phyloP scores from a whole-genome alignment of 1,140 invertebrate species.

The Calycopis cecrops region DNA sequence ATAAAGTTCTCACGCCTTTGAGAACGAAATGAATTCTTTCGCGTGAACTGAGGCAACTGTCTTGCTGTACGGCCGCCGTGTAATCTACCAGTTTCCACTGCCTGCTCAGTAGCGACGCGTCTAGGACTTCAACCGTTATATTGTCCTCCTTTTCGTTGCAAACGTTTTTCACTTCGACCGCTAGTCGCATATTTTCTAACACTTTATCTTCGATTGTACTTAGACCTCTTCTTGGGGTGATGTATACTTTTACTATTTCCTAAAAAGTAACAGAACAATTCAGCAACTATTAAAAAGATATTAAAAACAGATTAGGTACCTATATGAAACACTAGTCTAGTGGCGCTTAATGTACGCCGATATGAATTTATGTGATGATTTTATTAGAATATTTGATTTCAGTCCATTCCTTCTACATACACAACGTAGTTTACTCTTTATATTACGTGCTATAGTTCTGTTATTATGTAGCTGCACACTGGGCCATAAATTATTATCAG shows the following conservation, averaged over 20 bases:
- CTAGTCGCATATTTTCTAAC: conserved; percentile 55
- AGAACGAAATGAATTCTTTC: conserved; percentile 62
- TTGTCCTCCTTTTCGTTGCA: conserved; percentile 53
- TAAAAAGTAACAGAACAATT: conserved; percentile 26
- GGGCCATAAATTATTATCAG: too few relatives aligned
- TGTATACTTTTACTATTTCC: conserved; percentile 61
- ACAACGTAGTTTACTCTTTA: too few relatives aligned
- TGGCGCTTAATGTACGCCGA: too few relatives aligned
- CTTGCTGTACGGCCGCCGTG: conserved; percentile 34
- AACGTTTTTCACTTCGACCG: conserved; percentile 66
- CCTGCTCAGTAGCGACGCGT: conserved; percentile 62
- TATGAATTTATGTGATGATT: too few relatives aligned
- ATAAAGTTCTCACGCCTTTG: conserved; percentile 46
- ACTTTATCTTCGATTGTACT: conserved; percentile 32
- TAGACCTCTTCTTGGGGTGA: conserved; percentile 55
- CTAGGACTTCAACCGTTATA: conserved; percentile 49
- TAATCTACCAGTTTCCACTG: conserved; percentile 58
- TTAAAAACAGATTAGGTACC: conserved; percentile 17
- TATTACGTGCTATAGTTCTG: too few relatives aligned
- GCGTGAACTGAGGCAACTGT: conserved; percentile 43
- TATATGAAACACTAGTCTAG: too few relatives aligned
- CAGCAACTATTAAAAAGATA: not conserved
- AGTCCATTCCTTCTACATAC: too few relatives aligned
- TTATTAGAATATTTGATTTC: too few relatives aligned
- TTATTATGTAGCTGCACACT: too few relatives aligned